Evolutionary conservation across 2,113 vertebrate species (phyloP), one percentile per base, ranked within the genome.

Genomic region (Lathamus discolor): DNA sequence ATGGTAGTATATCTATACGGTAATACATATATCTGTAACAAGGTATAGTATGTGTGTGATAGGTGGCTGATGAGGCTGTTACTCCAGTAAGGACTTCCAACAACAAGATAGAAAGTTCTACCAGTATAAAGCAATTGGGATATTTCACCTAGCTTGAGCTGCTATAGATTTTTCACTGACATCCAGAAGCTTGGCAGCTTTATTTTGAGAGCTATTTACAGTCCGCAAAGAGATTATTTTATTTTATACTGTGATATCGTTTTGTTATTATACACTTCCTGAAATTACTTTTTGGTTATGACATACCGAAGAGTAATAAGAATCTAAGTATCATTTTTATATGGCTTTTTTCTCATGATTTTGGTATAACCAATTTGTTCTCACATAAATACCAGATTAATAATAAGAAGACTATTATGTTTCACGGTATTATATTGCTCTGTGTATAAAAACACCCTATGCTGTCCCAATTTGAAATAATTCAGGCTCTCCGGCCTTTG

Each of bases 141-240:
- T 82, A 79, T 75, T 89, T 83, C 67, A 44, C 49, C 85, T 57
- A 55, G 8, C 57, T 86, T 44, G 12, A 95, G 28, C 19, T 37
- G 4, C 69, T 90, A 83, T 6, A 49, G 54, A 66, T 86, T 95
- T 83, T 93, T 82, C 41, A 46, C 33, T 72, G 69, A 64, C 44
- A 95, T 69, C 35, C 73, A 91, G 17, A 69, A 77, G 23, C 51
- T 57, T 74, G 39, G 51, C 46, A 80, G 39, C 61, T 86, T 91
- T 88, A 86, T 93, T 93, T 75, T 88, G 52, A 94, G 59, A 96
- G 28, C 43, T 80, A 37, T 88, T 92, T 96, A 77, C 18, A 69
- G 46, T 91, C 19, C 39, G 72, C 33, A 55, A 90, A 91, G 19
- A 85, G 7, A 81, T 78, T 92, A 83, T 90, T 93, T 92, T 89